Evolutionary conservation across 2,797 vertebrate genomes (phyloP).

Genomic region (Nasua narica): DNA sequence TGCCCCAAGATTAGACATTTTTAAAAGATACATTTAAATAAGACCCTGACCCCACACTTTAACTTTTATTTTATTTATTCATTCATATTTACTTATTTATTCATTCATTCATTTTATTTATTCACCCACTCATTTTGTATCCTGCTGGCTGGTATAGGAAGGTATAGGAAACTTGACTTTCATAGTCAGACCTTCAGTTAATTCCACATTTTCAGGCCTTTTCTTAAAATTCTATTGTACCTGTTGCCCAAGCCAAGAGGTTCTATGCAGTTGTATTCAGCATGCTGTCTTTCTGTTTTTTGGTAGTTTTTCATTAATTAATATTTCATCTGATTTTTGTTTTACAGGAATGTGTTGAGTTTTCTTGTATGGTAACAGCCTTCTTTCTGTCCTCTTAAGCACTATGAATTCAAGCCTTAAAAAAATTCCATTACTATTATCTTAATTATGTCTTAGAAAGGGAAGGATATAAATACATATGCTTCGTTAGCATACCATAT

Average conservation of each 20-base stretch:
- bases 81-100: background rate
- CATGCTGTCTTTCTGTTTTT: background rate
- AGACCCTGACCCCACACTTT: background rate
- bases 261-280: background rate
- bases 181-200: background rate
- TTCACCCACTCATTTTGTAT: background rate
- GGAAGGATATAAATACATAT: background rate
- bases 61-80: background rate
- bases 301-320: background rate
- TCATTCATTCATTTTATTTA: background rate
- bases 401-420: background rate
- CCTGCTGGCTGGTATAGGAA: background rate
- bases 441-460: background rate
- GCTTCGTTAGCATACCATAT: background rate
- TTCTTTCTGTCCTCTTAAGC: background rate
- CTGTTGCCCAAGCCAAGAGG: background rate
- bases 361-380: background rate
- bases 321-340: background rate
- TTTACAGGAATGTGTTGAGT: background rate
- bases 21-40: background rate
- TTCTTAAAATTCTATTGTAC: background rate
- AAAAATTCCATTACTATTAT: background rate
- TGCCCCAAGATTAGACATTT: background rate
- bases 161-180: background rate
- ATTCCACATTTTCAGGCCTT: background rate